phyloP scores from a whole-genome alignment of 2,888 invertebrate genomes.

The Heliconius sara region DNA sequence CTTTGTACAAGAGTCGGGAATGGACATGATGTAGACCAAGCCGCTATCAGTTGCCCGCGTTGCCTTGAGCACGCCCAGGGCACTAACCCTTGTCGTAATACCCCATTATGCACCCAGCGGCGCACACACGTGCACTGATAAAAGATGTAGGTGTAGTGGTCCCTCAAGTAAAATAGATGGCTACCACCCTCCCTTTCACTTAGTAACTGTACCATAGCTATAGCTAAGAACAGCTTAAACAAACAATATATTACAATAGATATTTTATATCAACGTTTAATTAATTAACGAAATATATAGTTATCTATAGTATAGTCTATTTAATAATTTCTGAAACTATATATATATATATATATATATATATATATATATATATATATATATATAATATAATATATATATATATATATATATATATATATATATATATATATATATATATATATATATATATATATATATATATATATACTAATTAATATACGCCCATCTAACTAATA shows the following conservation, averaged over 20 bases:
- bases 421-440: no score
- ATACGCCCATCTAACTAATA: not conserved
- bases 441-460: no score
- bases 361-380: no score
- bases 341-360: no score
- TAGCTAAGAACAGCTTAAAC: conserved; percentile 57
- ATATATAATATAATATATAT: no score
- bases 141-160: conserved; percentile 61
- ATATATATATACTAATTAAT: no score
- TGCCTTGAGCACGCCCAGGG: conserved; percentile 78
- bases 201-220: conserved; percentile 68
- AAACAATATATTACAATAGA: conserved; percentile 17
- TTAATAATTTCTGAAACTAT: not conserved
- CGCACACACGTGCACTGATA: conserved; percentile 56
- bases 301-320: not conserved
- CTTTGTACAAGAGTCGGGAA: conserved; percentile 60
- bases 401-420: no score
- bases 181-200: conserved; percentile 80
- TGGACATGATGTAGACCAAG: conserved; percentile 62
- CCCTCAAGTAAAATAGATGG: conserved; percentile 76
- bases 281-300: not conserved
- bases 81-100: conserved; percentile 74
- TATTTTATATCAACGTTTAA: not conserved
- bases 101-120: conserved; percentile 56
- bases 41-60: conserved; percentile 68